Evolutionary conservation across 2,113 vertebrate species (phyloP), one percentile per base, ranked within the genome.

Genomic region (Petroica traversi): DNA sequence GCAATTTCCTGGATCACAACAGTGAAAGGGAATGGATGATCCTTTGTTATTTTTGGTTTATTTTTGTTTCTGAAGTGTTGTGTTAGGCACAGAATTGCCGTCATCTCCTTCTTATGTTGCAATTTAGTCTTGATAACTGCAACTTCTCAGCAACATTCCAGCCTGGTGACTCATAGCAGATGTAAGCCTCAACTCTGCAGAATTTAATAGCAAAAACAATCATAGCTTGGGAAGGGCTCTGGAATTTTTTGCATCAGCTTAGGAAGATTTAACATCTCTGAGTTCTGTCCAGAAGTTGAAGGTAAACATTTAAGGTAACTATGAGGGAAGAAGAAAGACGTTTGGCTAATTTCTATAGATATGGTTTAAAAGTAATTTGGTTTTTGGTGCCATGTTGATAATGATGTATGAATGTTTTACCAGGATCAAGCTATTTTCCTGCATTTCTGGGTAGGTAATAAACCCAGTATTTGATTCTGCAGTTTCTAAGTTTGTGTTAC

Each of bases 111-210:
- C 64, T 89, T 92, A 45, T 85, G 82, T 89, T 92, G 91, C 88
- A 96, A 95, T 88, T 92, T 88, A 91, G 63, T 68, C 79, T 77
- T 76, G 72, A 84, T 93, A 94, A 92, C 49, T 74, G 59, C 78
- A 83, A 9, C 52, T 97, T 95, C 95, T 96, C 86, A 51, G 88
- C 48, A 96, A 95, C 97, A 97, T 98, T 97, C 97, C 95, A 96
- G 55, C 45, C 33, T 19, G 2, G 91, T 97, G 97, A 98, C 81
- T 98, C 97, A 98, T 25, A 83, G 74, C 89, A 97, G 93, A 95
- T 90, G 76, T 92, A 86, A 97, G 86, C 71, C 81, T 89, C 72
- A 91, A 12, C 73, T 43, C 87, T 69, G 46, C 95, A 91, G 68
- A 92, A 93, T 80, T 95, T 85, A 94, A 92, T 67, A 95, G 92